Conservation (phyloP, 2,113 vertebrate genomes). For the Rhinopithecus roxellana region DNA sequence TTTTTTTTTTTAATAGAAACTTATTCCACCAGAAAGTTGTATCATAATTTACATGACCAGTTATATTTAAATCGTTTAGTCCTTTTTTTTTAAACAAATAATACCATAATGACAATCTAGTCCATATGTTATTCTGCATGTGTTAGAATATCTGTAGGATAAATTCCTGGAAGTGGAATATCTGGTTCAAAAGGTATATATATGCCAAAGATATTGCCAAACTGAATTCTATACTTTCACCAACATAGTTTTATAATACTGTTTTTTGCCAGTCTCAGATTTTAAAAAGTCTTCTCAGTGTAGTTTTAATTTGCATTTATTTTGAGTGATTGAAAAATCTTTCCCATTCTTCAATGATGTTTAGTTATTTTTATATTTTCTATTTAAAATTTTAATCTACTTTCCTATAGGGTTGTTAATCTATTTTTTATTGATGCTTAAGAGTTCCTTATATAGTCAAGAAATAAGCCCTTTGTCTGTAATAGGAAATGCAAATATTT, state of each 20-base stretch:
- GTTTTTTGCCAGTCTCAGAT: neutral
- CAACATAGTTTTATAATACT: neutral
- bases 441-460: neutral
- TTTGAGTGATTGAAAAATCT: neutral
- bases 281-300: neutral
- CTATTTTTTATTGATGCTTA: neutral
- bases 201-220: neutral
- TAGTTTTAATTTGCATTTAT: slow-evolving; percentile 24
- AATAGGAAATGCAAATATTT: neutral
- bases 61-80: neutral
- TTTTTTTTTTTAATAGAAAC: neutral
- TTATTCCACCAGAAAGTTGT: neutral
- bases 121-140: neutral
- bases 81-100: neutral
- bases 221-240: neutral
- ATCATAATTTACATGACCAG: neutral
- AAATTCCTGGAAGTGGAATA: neutral
- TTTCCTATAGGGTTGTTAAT: neutral
- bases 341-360: neutral
- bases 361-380: neutral
- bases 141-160: neutral
- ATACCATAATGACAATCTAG: neutral
- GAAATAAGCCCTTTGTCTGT: neutral
- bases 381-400: slow-evolving; percentile 1
- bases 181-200: neutral